A percentile compares a stretch with the other conserved stretches of the same genome.
Conservation (phyloP, 2,797 vertebrate genomes). For the Balearica regulorum region DNA sequence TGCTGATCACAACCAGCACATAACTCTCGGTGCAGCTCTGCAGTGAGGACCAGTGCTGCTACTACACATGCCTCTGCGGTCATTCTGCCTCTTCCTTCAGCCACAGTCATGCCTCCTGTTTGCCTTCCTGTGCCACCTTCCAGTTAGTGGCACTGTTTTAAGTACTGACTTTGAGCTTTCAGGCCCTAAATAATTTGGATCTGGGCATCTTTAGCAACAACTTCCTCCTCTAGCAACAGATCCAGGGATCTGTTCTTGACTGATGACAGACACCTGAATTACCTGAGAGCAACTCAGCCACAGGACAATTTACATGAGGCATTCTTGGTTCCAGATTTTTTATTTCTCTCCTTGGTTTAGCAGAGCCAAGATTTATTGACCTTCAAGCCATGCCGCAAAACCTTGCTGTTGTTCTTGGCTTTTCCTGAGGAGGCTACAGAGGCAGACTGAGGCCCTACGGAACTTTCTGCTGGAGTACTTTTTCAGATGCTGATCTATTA, state of each 20-base stretch:
- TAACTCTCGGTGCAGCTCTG: background rate
- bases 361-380: conserved; percentile 5
- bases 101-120: background rate
- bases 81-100: background rate
- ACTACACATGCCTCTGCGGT: accelerated
- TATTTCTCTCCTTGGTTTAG: background rate
- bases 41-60: accelerated
- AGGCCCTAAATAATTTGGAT: background rate
- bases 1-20: background rate
- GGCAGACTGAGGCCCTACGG: background rate
- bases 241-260: background rate
- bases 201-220: background rate
- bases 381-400: background rate
- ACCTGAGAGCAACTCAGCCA: background rate
- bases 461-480: conserved; percentile 13
- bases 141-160: background rate
- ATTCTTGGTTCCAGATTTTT: background rate
- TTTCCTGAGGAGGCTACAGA: background rate
- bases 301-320: background rate
- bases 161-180: background rate
- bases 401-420: conserved; percentile 27
- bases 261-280: background rate
- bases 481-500: conserved; percentile 40
- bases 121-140: background rate
- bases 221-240: background rate